phyloP scores from a whole-genome alignment of 1,140 invertebrate genomes.

The Musca vetustissima region DNA sequence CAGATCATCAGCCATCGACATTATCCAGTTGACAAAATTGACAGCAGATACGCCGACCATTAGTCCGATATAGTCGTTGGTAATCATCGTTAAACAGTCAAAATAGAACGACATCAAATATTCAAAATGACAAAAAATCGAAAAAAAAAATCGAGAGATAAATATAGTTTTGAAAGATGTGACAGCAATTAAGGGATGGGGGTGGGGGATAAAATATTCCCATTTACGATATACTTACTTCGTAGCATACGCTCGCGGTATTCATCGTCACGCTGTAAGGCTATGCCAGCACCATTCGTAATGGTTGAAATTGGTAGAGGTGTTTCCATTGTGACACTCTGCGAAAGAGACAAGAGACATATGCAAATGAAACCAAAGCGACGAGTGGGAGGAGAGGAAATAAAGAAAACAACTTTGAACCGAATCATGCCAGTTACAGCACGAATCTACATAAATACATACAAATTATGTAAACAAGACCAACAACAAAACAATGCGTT shows the following conservation, averaged over 20 bases:
- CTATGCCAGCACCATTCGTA: neutral
- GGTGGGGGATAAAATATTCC: too few relatives aligned
- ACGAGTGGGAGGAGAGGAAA: too few relatives aligned
- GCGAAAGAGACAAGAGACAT: neutral
- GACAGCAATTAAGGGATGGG: neutral
- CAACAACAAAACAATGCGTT: too few relatives aligned
- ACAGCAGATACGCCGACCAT: neutral
- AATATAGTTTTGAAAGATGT: neutral
- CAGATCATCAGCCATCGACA: neutral
- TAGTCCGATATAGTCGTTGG: too few relatives aligned
- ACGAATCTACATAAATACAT: too few relatives aligned
- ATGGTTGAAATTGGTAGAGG: conserved; percentile 7
- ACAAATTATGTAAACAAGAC: too few relatives aligned
- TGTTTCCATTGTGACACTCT: conserved; percentile 7
- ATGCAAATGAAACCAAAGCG: too few relatives aligned
- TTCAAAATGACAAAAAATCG: neutral
- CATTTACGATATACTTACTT: neutral
- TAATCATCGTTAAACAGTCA: too few relatives aligned
- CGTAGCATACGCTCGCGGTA: conserved; percentile 14
- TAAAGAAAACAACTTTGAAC: too few relatives aligned
- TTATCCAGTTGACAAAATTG: neutral
- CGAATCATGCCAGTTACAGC: too few relatives aligned
- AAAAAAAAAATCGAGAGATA: neutral
- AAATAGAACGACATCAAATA: neutral
- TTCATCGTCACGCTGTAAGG: conserved; percentile 11